Evolutionary conservation across 1,140 invertebrate species (phyloP).

Genomic region (Pissodes strobi): DNA sequence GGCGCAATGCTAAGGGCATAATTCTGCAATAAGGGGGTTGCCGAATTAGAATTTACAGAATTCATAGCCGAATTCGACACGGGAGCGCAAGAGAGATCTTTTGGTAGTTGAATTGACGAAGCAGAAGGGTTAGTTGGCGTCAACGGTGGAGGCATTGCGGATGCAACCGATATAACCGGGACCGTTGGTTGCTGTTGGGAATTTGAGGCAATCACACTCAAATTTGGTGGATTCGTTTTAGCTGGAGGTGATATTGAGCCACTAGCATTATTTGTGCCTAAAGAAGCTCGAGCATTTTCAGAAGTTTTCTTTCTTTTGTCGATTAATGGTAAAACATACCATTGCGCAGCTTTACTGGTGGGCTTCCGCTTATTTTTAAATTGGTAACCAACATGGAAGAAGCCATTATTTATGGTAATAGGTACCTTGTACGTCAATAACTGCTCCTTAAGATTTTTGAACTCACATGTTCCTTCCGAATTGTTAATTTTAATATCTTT

Average conservation of each 20-base stretch:
- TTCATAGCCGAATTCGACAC: not conserved
- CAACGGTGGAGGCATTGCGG: not conserved
- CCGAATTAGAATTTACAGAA: not conserved
- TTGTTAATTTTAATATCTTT: slow-evolving; percentile 19
- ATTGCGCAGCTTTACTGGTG: slow-evolving; percentile 5
- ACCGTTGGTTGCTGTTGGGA: no score
- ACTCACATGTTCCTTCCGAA: slow-evolving; percentile 13
- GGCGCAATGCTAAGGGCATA: not conserved
- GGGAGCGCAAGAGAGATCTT: not conserved
- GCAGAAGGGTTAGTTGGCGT: not conserved
- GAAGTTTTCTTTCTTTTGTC: not conserved
- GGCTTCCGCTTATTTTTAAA: not conserved
- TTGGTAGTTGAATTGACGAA: not conserved
- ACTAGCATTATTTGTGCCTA: not conserved
- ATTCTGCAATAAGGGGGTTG: slow-evolving; percentile 4
- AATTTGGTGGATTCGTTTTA: no score
- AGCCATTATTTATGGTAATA: slow-evolving; percentile 27
- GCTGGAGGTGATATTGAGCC: no score
- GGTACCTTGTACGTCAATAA: slow-evolving; percentile 35
- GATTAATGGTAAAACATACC: slow-evolving; percentile 14
- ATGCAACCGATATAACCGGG: no score
- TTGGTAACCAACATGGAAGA: slow-evolving; percentile 21
- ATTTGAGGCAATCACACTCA: no score
- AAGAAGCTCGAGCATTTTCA: not conserved
- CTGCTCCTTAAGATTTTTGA: slow-evolving; percentile 32